Evolutionary conservation across 2,113 vertebrate genomes (phyloP), one percentile per base, ranked within the genome.

Genomic region (Camelus bactrianus): DNA sequence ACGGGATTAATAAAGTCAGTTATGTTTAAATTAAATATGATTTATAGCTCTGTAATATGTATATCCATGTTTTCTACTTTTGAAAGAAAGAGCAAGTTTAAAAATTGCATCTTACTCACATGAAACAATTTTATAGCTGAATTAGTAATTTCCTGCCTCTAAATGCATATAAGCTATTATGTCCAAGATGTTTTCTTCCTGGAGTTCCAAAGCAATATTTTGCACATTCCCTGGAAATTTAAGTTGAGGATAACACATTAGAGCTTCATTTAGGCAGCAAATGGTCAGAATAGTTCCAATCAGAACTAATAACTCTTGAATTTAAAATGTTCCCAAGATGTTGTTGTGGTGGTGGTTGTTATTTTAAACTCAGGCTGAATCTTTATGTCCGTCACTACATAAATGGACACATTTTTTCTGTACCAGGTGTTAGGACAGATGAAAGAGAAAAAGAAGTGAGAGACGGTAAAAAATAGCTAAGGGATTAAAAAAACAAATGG

Each of bases 351-450:
- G 20, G 50, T 28, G 16, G 62, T 70, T 77, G 46, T 73, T 82
- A 93, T 83, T 87, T 94, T 93, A 95, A 90, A 94, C 22, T 80
- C 58, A 6, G 28, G 13, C 32, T 86, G 32, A 89, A 92, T 62
- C 9, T 95, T 94, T 83, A 38, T 42, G 20, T 60, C 70, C 14
- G 70, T 46, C 20, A 6, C 15, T 65, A 72, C 38, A 24, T 62
- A 93, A 75, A 50, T 14, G 13, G 42, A 8, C 1, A 20, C 72
- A 75, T 67, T 88, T 88, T 20, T 91, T 82, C 58, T 46, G 4
- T 17, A 67, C 8, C 32, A 89, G 14, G 5, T 26, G 80, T 88
- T 90, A 38, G 11, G 32, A 54, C 22, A 91, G 12, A 85, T 24
- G 6, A 64, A 32, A 73, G 35, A 67, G 16, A 87, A 80, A 65